Percentiles rank a stretch among this genome's conserved stretches.
These are phyloP conservation scores for Battus philenor DNA, from an alignment of 1,140 invertebrate species.

Conservation along the genomic window DNA sequence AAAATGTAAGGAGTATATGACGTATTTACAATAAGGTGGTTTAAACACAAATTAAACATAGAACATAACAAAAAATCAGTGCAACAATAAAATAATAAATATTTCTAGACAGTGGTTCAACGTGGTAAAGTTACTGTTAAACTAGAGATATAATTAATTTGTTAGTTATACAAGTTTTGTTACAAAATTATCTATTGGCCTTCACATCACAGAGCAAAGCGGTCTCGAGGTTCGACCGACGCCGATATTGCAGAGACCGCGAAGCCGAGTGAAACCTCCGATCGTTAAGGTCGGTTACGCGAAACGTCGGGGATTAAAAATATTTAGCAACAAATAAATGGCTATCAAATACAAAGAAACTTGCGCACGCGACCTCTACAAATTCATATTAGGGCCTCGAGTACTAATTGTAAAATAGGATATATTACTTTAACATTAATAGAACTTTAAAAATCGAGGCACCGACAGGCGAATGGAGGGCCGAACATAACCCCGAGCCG, in stretches of 20 bases:
- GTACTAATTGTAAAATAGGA: too few species aligned
- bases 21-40: slow-evolving; percentile 69
- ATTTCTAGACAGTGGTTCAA: slow-evolving; percentile 65
- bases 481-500: too few species aligned
- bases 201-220: slow-evolving; percentile 70
- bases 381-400: background rate
- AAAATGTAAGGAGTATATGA: slow-evolving; percentile 55
- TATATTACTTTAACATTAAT: too few species aligned
- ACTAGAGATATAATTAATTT: slow-evolving; percentile 63
- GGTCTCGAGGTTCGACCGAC: slow-evolving; percentile 40
- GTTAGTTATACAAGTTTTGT: slow-evolving; percentile 66
- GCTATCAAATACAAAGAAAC: slow-evolving; percentile 6
- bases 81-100: slow-evolving; percentile 75
- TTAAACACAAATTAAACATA: slow-evolving; percentile 70
- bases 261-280: slow-evolving; percentile 10
- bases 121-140: slow-evolving; percentile 66
- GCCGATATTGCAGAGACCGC: slow-evolving; percentile 26
- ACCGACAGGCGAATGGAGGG: too few species aligned
- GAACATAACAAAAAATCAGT: slow-evolving; percentile 67
- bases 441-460: too few species aligned
- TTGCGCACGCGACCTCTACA: background rate
- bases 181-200: slow-evolving; percentile 72
- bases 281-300: background rate
- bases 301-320: background rate
- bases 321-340: slow-evolving; percentile 6